Evolutionary conservation across 2,113 vertebrate genomes (phyloP).

Genomic region (Melospiza melodia): DNA sequence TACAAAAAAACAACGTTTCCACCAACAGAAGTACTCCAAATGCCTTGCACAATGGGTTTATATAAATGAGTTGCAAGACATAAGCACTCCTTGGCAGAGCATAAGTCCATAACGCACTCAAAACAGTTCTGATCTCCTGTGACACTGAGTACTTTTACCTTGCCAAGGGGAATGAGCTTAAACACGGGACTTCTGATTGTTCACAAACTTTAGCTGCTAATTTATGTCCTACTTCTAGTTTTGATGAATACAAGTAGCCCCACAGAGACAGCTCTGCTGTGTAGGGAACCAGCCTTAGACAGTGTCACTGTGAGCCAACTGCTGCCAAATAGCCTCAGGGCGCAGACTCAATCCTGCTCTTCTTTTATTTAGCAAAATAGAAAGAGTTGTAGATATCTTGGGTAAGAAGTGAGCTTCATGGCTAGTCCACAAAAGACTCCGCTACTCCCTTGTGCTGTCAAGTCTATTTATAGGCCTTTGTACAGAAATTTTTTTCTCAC

Average conservation of each 20-base stretch:
- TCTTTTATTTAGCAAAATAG: neutral
- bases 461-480: neutral
- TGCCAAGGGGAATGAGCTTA: neutral
- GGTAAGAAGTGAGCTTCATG: neutral
- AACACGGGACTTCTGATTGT: neutral
- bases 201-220: neutral
- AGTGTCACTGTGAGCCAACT: neutral
- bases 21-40: neutral
- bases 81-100: neutral
- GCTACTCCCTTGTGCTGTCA: neutral
- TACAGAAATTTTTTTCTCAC: neutral
- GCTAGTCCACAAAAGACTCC: neutral
- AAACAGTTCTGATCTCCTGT: neutral
- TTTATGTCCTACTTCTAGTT: neutral
- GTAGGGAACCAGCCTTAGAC: neutral
- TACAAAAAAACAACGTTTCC: neutral
- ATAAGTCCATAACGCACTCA: neutral
- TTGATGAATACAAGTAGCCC: neutral
- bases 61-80: neutral
- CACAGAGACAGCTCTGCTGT: neutral
- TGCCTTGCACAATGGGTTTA: neutral
- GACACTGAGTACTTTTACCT: neutral
- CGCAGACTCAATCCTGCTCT: neutral
- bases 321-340: neutral
- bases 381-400: neutral